Evolutionary conservation across 1,140 invertebrate genomes (phyloP).

Genomic region (Diachasma alloeum): DNA sequence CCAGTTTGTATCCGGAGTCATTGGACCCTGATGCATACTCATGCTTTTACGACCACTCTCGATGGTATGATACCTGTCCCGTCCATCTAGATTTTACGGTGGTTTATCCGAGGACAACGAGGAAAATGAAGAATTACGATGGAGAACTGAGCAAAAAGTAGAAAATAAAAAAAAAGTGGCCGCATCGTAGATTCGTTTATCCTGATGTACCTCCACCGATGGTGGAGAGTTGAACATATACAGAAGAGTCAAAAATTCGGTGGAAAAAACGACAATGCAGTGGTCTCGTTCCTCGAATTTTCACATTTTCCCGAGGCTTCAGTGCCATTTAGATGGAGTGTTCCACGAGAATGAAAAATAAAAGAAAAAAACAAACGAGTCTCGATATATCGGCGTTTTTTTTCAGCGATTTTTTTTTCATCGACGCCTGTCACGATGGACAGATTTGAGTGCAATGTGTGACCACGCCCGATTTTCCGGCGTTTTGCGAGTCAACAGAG

Average conservation of each 20-base stretch:
- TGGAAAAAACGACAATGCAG: neutral
- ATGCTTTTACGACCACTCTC: neutral
- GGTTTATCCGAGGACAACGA: neutral
- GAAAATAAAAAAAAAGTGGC: neutral
- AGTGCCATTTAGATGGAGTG: conserved; percentile 23
- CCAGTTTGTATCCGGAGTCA: neutral
- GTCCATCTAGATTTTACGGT: conserved; percentile 3
- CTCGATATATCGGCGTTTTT: neutral
- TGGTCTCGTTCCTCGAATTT: neutral
- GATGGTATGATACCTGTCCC: neutral
- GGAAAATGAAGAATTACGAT: conserved; percentile 4
- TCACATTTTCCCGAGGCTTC: neutral
- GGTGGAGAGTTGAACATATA: neutral
- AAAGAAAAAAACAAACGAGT: neutral
- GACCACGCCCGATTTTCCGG: conserved; percentile 32
- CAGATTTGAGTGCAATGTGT: conserved; percentile 16
- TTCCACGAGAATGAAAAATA: neutral
- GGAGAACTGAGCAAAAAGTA: neutral
- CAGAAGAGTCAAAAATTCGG: neutral
- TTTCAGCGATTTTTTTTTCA: conserved; percentile 7
- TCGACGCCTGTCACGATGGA: conserved; percentile 6
- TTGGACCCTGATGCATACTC: neutral
- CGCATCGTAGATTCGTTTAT: conserved; percentile 15
- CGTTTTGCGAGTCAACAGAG: conserved; percentile 34
- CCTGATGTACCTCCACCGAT: conserved; percentile 15